These are phyloP conservation scores for Orius laevigatus DNA, from an alignment of 1,140 invertebrate genomes.

Conservation along the genomic window DNA sequence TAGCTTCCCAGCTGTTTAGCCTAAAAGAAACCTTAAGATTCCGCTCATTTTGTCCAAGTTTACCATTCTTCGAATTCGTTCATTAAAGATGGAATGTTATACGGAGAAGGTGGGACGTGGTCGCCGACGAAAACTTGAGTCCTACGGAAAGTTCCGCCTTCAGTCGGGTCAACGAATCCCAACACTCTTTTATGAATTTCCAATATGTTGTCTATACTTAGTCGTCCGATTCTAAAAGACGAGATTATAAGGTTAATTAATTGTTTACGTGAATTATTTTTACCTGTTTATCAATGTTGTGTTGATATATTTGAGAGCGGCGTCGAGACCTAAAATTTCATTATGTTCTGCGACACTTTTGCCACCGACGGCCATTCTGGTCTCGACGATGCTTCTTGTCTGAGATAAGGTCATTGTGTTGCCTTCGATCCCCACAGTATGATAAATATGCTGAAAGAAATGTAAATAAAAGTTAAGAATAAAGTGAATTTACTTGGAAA, in stretches of 20 bases:
- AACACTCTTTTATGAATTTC: conserved; percentile 85
- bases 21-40: conserved; percentile 34
- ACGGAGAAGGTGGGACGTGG: conserved; percentile 72
- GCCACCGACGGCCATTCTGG: conserved; percentile 76
- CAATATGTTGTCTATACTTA: conserved; percentile 72
- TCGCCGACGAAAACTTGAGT: conserved; percentile 88
- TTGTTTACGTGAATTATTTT: neutral
- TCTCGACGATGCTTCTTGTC: conserved; percentile 84
- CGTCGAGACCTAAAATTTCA: conserved; percentile 85
- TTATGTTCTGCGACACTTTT: conserved; percentile 95
- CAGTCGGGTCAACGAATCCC: conserved; percentile 80
- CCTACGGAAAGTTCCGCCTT: conserved; percentile 64
- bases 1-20: conserved; percentile 74
- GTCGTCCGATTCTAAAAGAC: conserved; percentile 39
- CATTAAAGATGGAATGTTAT: conserved; percentile 67
- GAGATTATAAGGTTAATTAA: neutral
- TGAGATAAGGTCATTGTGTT: conserved; percentile 92
- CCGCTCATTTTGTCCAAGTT: neutral
- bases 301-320: conserved; percentile 91
- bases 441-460: conserved; percentile 71
- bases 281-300: conserved; percentile 61
- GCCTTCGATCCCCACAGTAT: conserved; percentile 93
- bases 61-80: conserved; percentile 52
- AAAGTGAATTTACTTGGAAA: conserved; percentile 34
- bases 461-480: conserved; percentile 4